These are phyloP conservation scores for Chrysochloris asiatica DNA, from an alignment of 2,113 vertebrate species.

Conservation along the genomic window DNA sequence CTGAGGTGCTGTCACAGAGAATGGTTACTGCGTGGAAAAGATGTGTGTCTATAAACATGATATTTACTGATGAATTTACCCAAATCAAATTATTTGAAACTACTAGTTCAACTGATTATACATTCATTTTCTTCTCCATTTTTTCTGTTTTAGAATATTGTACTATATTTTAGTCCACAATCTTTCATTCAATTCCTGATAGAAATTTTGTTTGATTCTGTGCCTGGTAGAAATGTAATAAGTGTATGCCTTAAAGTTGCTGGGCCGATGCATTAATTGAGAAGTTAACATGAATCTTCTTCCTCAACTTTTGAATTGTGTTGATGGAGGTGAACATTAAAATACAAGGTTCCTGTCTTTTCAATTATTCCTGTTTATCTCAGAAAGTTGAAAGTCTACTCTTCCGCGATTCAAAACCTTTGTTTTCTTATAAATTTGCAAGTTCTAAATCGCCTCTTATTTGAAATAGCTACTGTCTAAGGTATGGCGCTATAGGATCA, in stretches of 20 bases:
- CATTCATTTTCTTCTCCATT: not conserved
- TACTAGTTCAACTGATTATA: not conserved
- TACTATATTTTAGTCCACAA: not conserved
- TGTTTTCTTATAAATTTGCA: not conserved
- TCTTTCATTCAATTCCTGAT: not conserved
- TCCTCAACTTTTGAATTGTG: too few relatives aligned
- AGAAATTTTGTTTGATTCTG: not conserved
- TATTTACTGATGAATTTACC: not conserved
- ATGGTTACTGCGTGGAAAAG: not conserved
- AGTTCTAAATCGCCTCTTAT: constrained; percentile 4
- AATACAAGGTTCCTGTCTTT: too few relatives aligned
- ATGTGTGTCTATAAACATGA: not conserved
- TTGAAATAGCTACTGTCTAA: constrained; percentile 16
- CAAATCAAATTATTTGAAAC: constrained; percentile 48
- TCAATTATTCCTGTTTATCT: too few relatives aligned
- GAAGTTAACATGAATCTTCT: not conserved
- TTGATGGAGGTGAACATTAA: too few relatives aligned
- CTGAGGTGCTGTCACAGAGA: not conserved
- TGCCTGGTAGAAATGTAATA: not conserved
- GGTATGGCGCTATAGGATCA: too few relatives aligned
- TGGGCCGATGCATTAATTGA: not conserved
- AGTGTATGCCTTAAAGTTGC: not conserved
- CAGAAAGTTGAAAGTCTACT: too few relatives aligned
- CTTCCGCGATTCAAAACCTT: not conserved
- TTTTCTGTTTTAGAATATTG: not conserved